A percentile compares a stretch with the other conserved stretches of the same genome.
These are phyloP conservation scores for Gadopsis bispinosus DNA, from an alignment of 2,797 vertebrate genomes.

Conservation along the genomic window DNA sequence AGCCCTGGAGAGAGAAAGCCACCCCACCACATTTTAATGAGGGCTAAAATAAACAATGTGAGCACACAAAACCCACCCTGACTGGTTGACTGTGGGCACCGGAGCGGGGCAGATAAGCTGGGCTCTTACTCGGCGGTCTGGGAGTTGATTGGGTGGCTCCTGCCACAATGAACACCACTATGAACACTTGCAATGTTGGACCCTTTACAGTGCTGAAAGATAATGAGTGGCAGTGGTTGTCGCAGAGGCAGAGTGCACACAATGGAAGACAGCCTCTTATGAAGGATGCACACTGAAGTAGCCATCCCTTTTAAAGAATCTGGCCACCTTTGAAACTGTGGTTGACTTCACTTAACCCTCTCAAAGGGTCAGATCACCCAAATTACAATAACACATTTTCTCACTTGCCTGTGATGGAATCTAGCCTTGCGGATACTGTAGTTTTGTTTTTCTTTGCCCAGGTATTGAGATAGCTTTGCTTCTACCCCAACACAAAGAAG, in stretches of 20 bases:
- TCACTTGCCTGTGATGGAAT: constrained; percentile 7
- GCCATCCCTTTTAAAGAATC: neutral
- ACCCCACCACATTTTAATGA: constrained; percentile 82
- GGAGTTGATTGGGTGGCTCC: constrained; percentile 51
- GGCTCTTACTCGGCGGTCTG: constrained; percentile 67
- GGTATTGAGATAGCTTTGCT: constrained; percentile 18
- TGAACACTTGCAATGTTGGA: constrained; percentile 33
- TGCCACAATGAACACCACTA: constrained; percentile 50
- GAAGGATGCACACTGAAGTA: neutral
- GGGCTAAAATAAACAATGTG: constrained; percentile 81
- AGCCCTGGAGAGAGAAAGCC: constrained; percentile 79
- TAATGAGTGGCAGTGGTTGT: constrained; percentile 20
- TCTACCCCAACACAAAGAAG: neutral
- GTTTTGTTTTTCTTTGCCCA: constrained; percentile 1
- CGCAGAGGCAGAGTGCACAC: neutral
- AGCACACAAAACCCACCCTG: constrained; percentile 77
- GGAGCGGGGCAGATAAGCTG: constrained; percentile 63
- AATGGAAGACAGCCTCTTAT: neutral
- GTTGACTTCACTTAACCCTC: neutral
- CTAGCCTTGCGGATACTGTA: neutral
- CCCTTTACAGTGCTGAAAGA: constrained; percentile 4
- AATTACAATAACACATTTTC: neutral
- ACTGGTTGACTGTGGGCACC: constrained; percentile 76
- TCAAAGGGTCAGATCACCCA: neutral
- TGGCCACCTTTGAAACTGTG: neutral